phyloP scores from a whole-genome alignment of 2,113 vertebrate species.

The Illadopsis cleaveri region DNA sequence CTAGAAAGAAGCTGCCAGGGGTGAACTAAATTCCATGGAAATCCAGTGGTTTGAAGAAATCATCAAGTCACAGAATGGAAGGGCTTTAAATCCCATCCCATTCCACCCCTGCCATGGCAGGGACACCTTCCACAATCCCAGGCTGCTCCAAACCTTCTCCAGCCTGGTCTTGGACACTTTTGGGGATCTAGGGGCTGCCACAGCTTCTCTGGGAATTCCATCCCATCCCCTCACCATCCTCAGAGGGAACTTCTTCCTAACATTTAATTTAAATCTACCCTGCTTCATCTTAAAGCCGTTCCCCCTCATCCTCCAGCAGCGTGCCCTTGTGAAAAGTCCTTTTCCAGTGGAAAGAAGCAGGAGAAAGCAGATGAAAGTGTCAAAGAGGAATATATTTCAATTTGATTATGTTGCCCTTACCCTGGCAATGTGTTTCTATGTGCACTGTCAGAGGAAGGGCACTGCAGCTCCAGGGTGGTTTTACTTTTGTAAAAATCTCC shows the following conservation, averaged over 20 bases:
- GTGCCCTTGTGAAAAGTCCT: background rate
- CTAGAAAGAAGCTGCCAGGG: background rate
- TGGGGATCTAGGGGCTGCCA: background rate
- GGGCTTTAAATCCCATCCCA: background rate
- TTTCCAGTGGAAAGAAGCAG: background rate
- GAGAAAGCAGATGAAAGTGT: background rate
- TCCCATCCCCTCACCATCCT: background rate
- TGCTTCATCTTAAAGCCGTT: background rate
- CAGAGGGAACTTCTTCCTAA: accelerated
- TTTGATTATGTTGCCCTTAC: background rate
- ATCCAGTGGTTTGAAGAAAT: background rate
- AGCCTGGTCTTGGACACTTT: accelerated
- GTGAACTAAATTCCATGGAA: background rate
- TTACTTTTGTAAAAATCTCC: background rate
- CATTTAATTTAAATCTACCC: background rate
- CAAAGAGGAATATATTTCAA: background rate
- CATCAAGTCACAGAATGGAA: background rate
- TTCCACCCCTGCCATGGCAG: background rate
- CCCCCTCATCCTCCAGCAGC: background rate
- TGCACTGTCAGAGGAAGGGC: background rate
- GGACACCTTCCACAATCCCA: background rate
- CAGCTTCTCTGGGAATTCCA: background rate
- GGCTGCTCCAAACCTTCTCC: background rate
- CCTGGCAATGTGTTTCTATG: background rate
- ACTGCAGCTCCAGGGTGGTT: background rate